Evolutionary conservation across 2,113 vertebrate genomes (phyloP).

Genomic region (Eulemur macaco): DNA sequence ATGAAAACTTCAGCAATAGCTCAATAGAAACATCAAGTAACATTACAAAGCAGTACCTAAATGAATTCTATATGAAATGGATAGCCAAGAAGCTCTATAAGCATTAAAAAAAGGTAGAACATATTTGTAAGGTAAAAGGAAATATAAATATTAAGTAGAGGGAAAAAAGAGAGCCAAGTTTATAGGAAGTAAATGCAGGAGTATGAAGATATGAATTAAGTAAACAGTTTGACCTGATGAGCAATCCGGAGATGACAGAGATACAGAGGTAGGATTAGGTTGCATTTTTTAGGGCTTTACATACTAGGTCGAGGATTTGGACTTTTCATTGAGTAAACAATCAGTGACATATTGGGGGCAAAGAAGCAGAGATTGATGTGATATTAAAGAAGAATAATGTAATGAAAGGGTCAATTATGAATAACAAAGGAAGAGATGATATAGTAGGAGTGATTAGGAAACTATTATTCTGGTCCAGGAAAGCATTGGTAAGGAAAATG

Average conservation of each 20-base stretch:
- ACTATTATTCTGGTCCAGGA: neutral
- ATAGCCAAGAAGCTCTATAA: neutral
- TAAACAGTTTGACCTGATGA: neutral
- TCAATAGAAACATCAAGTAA: neutral
- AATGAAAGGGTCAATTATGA: neutral
- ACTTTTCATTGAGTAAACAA: neutral
- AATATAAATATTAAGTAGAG: neutral
- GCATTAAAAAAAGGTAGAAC: neutral
- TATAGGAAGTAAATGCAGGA: neutral
- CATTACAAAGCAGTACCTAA: neutral
- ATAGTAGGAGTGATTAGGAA: neutral
- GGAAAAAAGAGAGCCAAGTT: neutral
- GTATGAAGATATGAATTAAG: neutral
- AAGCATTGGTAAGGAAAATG: neutral
- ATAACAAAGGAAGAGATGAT: neutral
- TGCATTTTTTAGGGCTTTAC: neutral
- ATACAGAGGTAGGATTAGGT: neutral
- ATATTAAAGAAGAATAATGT: neutral
- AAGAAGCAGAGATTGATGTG: neutral
- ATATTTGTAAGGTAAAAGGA: neutral
- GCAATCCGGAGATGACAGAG: neutral
- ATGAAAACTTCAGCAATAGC: neutral
- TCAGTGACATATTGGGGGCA: neutral
- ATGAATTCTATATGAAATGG: neutral
- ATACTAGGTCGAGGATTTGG: neutral